Base-by-base conservation (phyloP, 1,140 invertebrate species). In the Berghia stephanieae region DNA sequence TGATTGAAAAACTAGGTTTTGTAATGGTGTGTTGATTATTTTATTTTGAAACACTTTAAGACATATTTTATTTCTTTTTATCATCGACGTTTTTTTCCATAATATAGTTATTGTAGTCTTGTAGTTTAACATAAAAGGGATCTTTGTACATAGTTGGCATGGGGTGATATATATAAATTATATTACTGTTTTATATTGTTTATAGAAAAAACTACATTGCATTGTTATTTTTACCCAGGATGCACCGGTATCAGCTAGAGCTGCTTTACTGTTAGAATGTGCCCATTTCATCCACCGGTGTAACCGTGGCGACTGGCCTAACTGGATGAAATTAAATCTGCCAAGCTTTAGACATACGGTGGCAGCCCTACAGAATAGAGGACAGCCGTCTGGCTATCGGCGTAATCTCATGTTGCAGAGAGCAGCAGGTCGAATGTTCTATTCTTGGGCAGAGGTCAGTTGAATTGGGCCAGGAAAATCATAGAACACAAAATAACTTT, bases 301-400 rank as follows among this genome's bases (percentile, higher is more conserved):
- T 87, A 99, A 99, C 86, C 95, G 96, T 90, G 97, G 97, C 0
- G 95, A 97, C 80, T 99, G 98, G 98, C 97, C 98, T 18, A 91
- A 92, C 3, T 98, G 96, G 96, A 96, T 98, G 94, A 96, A 96
- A 89, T 91, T 94, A 52, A 95, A 95, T 85, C 91, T 94, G 76
- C 94, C 94, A 21, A 92, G 94, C 82, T 95, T 94, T 87, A 82
- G 87, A 49, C 85, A 85, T 70, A 85, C 85, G 57, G 79, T 84
- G 38, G 81, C 84, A 8, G 84, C 86, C 10, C 78, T 89, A 52
- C 85, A 88, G 55, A 86, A 83, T 60, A 75, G 87, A 13, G 86
- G 86, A 3, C 87, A 88, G 78, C 87, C 88, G 8, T 88, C 88
- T 6, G 93, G 93, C 52, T 90, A 93, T 13, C 90, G 94, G 79